Conservation (phyloP, 2,113 vertebrate genomes). For the Junco hyemalis region DNA sequence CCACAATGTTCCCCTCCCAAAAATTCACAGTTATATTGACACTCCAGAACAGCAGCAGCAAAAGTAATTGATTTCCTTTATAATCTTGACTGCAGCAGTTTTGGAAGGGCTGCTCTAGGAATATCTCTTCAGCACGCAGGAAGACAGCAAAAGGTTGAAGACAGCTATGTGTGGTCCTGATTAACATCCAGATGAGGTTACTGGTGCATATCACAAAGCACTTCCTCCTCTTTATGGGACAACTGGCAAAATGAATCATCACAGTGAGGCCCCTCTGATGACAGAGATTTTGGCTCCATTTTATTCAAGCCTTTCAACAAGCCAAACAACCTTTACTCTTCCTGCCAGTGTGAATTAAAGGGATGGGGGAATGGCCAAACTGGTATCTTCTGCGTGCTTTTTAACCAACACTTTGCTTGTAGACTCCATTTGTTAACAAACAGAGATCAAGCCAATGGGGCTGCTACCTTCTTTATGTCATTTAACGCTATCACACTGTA, state of each 20-base stretch:
- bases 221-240: not conserved
- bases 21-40: not conserved
- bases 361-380: not conserved
- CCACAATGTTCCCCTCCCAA: fast-evolving
- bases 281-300: not conserved
- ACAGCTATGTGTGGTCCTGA: not conserved
- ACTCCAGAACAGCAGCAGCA: not conserved
- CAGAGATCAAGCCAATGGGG: not conserved
- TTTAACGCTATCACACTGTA: not conserved
- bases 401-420: not conserved
- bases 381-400: not conserved
- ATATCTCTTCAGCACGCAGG: not conserved
- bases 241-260: not conserved
- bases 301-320: not conserved
- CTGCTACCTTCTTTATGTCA: not conserved
- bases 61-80: not conserved
- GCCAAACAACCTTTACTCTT: not conserved
- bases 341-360: not conserved
- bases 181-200: not conserved
- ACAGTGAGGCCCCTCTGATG: not conserved
- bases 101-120: not conserved
- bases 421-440: not conserved
- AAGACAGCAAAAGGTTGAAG: not conserved
- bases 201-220: not conserved
- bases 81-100: fast-evolving